These are phyloP conservation scores for Pipra filicauda DNA, from an alignment of 2,113 vertebrate species.

Conservation along the genomic window DNA sequence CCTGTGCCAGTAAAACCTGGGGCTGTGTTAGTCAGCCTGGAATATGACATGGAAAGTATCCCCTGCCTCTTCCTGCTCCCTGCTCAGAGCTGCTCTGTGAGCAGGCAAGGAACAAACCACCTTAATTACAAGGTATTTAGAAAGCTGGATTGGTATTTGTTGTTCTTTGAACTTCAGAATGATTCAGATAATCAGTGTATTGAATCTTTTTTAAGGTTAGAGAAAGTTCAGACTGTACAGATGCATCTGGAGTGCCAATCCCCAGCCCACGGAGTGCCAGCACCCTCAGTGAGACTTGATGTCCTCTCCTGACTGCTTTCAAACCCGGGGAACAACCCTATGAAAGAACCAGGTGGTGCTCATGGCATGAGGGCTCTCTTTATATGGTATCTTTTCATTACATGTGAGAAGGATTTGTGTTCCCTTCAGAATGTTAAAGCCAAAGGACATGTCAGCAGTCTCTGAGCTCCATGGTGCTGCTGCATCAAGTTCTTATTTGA, in stretches of 20 bases:
- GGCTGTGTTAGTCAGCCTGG: background rate
- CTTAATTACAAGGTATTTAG: background rate
- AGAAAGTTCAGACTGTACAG: background rate
- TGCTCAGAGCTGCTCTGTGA: background rate
- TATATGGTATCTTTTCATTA: background rate
- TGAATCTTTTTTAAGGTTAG: background rate
- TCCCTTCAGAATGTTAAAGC: background rate
- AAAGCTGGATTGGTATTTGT: background rate
- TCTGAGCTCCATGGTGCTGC: background rate
- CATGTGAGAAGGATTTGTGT: background rate
- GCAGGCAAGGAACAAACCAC: background rate
- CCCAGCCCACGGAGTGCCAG: background rate
- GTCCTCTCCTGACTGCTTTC: background rate
- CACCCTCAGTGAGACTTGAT: background rate
- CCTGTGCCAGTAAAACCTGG: background rate
- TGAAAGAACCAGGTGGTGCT: background rate
- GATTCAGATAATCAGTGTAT: background rate
- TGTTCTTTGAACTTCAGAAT: conserved; percentile 5
- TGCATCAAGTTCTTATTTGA: background rate
- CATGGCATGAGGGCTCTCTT: background rate
- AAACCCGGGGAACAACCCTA: background rate
- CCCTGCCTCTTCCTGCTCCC: background rate
- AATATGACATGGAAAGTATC: background rate
- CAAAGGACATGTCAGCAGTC: background rate
- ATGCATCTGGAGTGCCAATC: background rate